Evolutionary conservation across 2,113 vertebrate genomes (phyloP), one percentile per base, ranked within the genome.

Genomic region (Dicentrarchus labrax): DNA sequence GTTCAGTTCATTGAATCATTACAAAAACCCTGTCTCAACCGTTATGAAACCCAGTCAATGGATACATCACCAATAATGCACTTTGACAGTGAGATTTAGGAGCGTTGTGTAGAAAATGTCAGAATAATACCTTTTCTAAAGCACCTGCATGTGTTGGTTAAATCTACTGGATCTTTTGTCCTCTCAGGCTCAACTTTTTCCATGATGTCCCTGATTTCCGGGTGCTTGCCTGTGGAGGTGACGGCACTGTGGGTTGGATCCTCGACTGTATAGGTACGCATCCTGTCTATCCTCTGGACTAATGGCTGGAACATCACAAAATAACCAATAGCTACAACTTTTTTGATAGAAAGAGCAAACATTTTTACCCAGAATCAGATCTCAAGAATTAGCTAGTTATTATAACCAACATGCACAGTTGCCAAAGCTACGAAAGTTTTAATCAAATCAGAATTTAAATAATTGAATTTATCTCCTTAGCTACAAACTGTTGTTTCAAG

Each of bases 231-330:
- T 98, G 97, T 48, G 97, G 97, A 1, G 97, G 97, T 2, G 97
- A 98, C 8, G 97, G 97, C 85, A 98, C 97, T 0, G 97, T 98
- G 75, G 97, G 97, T 82, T 98, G 97, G 97, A 97, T 98, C 89
- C 95, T 98, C 21, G 97, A 98, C 88, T 96, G 95, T 70, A 97
- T 98, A 69, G 97, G 97, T 98, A 91, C 72, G 22, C 8, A 17
- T 8, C 24, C 10, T 13, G 11, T 10, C 2, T 8, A 8, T 15
- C 45, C 17, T 65, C 16, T 47, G 41, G 1, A 15, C 13, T 4
- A 9, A 47, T 24, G 39, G 15, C 10, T n/a, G 64, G 3, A 24
- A 16, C 6, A n/a, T 15, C 4, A 30, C 15, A 43, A 53, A 13
- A 64, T 53, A 1, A 43, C 36, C 36, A 11, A 12, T 4, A 7